Evolutionary conservation across 2,888 invertebrate genomes (phyloP), one percentile per base, ranked within the genome.

Genomic region (Lasioglossum lativentre): DNA sequence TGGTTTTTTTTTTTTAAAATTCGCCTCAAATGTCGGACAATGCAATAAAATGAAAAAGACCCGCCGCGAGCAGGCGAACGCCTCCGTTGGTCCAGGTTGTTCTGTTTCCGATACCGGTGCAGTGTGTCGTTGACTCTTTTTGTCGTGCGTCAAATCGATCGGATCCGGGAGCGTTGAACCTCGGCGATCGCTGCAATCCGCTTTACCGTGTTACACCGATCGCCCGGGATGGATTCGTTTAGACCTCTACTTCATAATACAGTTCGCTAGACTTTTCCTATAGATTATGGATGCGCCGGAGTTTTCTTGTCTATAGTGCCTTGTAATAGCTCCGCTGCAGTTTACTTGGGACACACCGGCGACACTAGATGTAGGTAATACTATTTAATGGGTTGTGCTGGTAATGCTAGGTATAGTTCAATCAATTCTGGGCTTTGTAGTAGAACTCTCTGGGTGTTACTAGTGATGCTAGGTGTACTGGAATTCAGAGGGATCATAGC

Each of bases 111-210:
- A 63, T 47, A 40, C 12, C 19, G 4, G 42, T 30, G 6, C 19
- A 5, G 42, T 30, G 6, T 14, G 4, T 19, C 38, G 23, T 47
- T 63, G 47, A 72, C 72, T 52, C 72, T 75, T 73, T 66, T 34
- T 40, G 27, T 52, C 56, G 45, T 19, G 68, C 27, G 30, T 34
- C 45, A 40, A 52, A 80, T 72, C 75, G 83, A 80, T 83, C 83
- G 81, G 30, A 70, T n/a, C 27, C 38, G 27, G 1, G 30, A 27
- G n/a, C 74, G 40, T 42, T 34, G 40, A 71, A 82, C 75, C 71
- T 82, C 23, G 80, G n/a, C 68, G 47, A 70, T 34, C 52, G 66
- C 47, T 70, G 38, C 45, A 19, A 52, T 77, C 45, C 68, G 77
- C 42, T 77, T 70, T 70, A n/a, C 19, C 42, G 34, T 42, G 47